Evolutionary conservation across 2,113 vertebrate genomes (phyloP), one percentile per base, ranked within the genome.

Genomic region (Sinocyclocheilus anshuiensis): DNA sequence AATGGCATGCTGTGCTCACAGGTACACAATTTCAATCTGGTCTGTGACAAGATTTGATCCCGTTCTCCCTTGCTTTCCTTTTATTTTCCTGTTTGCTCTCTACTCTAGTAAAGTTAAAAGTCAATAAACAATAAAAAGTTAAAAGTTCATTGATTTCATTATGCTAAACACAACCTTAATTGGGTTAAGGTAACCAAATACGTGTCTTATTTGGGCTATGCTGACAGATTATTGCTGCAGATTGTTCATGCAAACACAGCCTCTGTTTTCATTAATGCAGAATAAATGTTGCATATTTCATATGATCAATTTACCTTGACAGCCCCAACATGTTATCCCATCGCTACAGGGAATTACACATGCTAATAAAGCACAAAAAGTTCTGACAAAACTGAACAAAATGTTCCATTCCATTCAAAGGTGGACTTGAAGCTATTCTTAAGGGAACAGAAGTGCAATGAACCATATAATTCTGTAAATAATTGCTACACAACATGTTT

Each of bases 401-500:
- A 33, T 55, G 16, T 77, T 53, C 48, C 48, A 50, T 50, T 42
- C 36, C 69, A 48, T 76, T 50, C n/a, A 76, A 76, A 26, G 42
- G 6, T 16, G 12, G 1, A 76, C 24, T 76, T 76, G 10, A 76
- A 48, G 42, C 72, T 48, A 24, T 76, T 76, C 42, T 6, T 29
- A 15, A 67, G 69, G 33, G 69, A 33, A 11, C 33, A 39, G 26
- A 72, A 33, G 15, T 10, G 24, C 18, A 77, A 77, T 55, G 24
- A 77, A 16, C 76, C 24, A 1, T 26, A 20, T 55, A 18, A 55
- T 29, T 50, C 26, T 20, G 48, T 33, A 77, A 55, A 10, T 55
- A 50, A 77, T 16, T 20, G 8, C 45, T 55, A 77, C 76, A 33
- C 24, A 77, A 48, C 72, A 76, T 76, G 22, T 48, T 77, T 77